Percentiles rank a stretch among this genome's conserved stretches.
Evolutionary conservation across 2,113 vertebrate genomes (phyloP).

Genomic region (Oncorhynchus mykiss): DNA sequence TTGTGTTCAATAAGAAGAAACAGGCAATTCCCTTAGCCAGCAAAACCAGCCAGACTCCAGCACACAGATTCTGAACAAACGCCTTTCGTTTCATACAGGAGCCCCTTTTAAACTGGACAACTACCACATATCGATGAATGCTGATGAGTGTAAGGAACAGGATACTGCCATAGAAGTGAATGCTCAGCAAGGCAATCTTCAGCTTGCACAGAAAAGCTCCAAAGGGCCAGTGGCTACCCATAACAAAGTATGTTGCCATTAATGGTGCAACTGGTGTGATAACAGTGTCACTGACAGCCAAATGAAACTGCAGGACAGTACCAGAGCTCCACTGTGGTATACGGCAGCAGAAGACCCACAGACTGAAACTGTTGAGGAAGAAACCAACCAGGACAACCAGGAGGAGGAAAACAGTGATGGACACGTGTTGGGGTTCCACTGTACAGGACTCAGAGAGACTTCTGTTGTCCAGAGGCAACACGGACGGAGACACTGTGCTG

Average conservation of each 20-base stretch:
- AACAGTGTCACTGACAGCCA: slow-evolving; percentile 69
- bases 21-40: slow-evolving; percentile 43
- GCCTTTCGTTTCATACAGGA: slow-evolving; percentile 47
- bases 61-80: slow-evolving; percentile 56
- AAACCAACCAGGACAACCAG: slow-evolving; percentile 67
- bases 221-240: slow-evolving; percentile 60
- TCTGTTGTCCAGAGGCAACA: slow-evolving; percentile 21
- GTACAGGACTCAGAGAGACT: slow-evolving; percentile 15
- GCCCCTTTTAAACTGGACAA: slow-evolving; percentile 46
- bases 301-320: slow-evolving; percentile 72
- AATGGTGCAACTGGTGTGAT: slow-evolving; percentile 60
- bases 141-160: slow-evolving; percentile 62
- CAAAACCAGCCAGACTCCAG: slow-evolving; percentile 41
- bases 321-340: slow-evolving; percentile 66
- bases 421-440: slow-evolving; percentile 23
- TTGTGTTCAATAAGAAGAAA: slow-evolving; percentile 43
- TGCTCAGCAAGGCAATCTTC: slow-evolving; percentile 43
- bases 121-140: slow-evolving; percentile 52
- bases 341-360: slow-evolving; percentile 72
- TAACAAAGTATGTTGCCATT: slow-evolving; percentile 61
- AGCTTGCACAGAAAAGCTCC: slow-evolving; percentile 65
- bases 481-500: background rate
- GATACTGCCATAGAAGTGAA: slow-evolving; percentile 59
- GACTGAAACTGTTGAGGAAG: slow-evolving; percentile 63
- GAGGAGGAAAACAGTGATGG: slow-evolving; percentile 55